Percentiles rank a stretch among this genome's conserved stretches.
phyloP scores from a whole-genome alignment of 2,797 vertebrate species.

The Anomalospiza imberbis region DNA sequence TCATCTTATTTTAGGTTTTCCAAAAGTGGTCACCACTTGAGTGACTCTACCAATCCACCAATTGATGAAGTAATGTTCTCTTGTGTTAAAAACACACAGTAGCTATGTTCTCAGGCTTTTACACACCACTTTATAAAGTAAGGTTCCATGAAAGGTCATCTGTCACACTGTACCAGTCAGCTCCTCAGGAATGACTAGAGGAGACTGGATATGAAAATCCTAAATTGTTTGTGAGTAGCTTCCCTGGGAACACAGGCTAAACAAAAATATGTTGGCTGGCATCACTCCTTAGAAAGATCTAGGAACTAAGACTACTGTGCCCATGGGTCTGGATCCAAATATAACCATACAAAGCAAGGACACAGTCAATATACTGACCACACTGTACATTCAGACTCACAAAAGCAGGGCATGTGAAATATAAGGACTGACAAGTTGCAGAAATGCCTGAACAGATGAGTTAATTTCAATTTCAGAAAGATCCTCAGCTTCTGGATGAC shows the following conservation, averaged over 20 bases:
- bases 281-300: background rate
- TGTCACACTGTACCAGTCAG: background rate
- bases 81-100: background rate
- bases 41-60: background rate
- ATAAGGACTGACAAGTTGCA: background rate
- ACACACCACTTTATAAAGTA: background rate
- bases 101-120: background rate
- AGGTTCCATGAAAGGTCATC: background rate
- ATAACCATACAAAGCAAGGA: background rate
- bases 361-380: background rate
- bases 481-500: background rate
- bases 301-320: background rate
- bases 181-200: background rate
- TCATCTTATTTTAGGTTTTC: background rate
- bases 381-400: background rate
- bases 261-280: background rate
- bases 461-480: background rate
- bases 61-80: background rate
- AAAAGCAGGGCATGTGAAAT: background rate
- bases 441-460: background rate
- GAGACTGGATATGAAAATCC: background rate
- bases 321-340: background rate
- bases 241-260: background rate
- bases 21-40: background rate
- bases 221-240: background rate